Base-by-base conservation (phyloP, 2,888 invertebrate genomes). In the Mylabris sibirica region DNA sequence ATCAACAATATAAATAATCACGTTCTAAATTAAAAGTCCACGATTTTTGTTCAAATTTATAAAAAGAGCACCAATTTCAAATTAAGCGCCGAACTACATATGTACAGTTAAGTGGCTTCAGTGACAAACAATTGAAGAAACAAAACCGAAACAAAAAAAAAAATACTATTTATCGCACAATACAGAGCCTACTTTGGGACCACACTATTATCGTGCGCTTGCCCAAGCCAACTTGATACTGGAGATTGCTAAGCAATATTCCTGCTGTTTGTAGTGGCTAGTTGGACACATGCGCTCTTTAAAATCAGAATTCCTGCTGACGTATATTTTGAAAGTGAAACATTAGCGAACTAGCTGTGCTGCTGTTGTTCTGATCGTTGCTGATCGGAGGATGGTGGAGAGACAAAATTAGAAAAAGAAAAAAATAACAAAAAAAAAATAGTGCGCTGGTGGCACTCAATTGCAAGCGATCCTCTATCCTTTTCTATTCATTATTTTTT, bases 291-390 rank as follows among this genome's bases (percentile, higher is more conserved):
- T 83, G 82, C 83, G 84, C 82, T 75, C 70, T 78, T 57, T 57
- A 64, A 68, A 71, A 70, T 73, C 74, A 66, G 70, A 30, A 72
- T 73, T 68, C 69, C 70, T 72, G 70, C 79, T 84, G 78, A 77
- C 82, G 82, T 86, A 85, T 86, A 85, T 86, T 74, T 83, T 81
- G 85, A 84, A 85, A 84, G 84, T 85, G 85, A 85, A 84, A 84
- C 83, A 81, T 77, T 57, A 75, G 78, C 80, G 80, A 77, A 79
- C 74, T 74, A n/a, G 84, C 77, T 79, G 79, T 71, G 73, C 67
- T 30, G 59, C 80, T 77, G 75, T 30, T 77, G 75, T 30, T 30
- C 83, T 38, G 38, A 11, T 38, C 12, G 12, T n/a, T 38, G 12
- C 57, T 26, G 57, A 57, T 57, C 57, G 26, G 9, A 44, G 26